Percentiles rank a stretch among this genome's conserved stretches.
These are phyloP conservation scores for Squalus acanthias DNA, from an alignment of 2,797 vertebrate species.

Conservation along the genomic window DNA sequence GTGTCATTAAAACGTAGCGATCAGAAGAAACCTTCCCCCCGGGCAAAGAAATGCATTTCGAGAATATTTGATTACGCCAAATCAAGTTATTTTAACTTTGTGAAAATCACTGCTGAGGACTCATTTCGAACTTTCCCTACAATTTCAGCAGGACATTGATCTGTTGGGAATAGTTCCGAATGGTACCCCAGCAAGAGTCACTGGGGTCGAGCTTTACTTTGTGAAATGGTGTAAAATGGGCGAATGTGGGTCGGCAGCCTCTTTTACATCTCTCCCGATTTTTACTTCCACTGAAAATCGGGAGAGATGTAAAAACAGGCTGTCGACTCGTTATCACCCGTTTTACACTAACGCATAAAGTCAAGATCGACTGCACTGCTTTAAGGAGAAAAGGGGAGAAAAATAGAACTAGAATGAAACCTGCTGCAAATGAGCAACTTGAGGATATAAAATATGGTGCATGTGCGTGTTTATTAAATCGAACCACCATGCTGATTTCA, in stretches of 20 bases:
- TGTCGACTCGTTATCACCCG: background rate
- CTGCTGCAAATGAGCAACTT: background rate
- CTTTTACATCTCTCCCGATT: background rate
- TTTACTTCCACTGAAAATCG: background rate
- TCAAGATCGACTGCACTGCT: background rate
- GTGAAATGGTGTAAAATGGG: background rate
- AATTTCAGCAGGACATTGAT: background rate
- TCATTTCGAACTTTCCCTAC: background rate
- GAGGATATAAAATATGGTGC: background rate
- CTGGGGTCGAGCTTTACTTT: background rate
- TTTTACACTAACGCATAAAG: background rate
- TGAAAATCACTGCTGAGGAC: background rate
- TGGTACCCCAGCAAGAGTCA: background rate
- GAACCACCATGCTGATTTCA: background rate
- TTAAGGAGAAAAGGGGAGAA: background rate
- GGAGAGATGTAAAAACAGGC: background rate
- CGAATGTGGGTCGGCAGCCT: no score
- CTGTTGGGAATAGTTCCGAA: background rate
- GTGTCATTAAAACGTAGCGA: background rate
- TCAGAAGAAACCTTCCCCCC: background rate
- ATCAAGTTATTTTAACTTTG: background rate
- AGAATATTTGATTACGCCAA: background rate
- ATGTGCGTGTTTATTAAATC: background rate
- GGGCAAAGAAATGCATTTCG: background rate
- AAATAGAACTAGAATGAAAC: background rate